phyloP scores from a whole-genome alignment of 2,797 vertebrate species.

The Acanthopagrus latus region DNA sequence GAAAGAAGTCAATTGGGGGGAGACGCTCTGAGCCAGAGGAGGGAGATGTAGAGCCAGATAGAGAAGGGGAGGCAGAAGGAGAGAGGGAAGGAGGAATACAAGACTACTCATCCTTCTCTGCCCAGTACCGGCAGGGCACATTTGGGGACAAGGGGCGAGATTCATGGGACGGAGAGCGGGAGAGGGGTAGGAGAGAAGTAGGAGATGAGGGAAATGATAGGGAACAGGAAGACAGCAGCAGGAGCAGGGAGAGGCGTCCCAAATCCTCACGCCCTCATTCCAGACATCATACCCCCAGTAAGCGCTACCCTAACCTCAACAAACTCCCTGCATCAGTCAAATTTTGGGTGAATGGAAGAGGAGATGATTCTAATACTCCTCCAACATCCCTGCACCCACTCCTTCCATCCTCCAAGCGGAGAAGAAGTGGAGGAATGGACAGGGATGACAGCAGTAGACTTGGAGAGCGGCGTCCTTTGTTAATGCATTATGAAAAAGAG shows the following conservation, averaged over 20 bases:
- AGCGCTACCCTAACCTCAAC: slow-evolving; percentile 86
- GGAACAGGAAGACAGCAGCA: slow-evolving; percentile 82
- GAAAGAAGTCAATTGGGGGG: slow-evolving; percentile 80
- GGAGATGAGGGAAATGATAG: slow-evolving; percentile 79
- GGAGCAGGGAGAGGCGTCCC: slow-evolving; percentile 80
- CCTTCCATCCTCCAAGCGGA: slow-evolving; percentile 81
- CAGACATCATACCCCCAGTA: slow-evolving; percentile 77
- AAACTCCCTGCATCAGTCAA: slow-evolving; percentile 88
- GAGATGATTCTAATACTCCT: slow-evolving; percentile 77
- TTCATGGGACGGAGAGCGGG: slow-evolving; percentile 86
- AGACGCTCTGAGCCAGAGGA: slow-evolving; percentile 87
- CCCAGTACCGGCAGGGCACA: slow-evolving; percentile 79
- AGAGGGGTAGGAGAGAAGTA: slow-evolving; percentile 77
- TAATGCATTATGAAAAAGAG: slow-evolving; percentile 86
- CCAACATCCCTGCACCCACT: slow-evolving; percentile 84
- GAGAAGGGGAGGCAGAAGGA: slow-evolving; percentile 83
- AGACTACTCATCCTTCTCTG: slow-evolving; percentile 85
- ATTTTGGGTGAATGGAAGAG: slow-evolving; percentile 86
- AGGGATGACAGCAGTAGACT: slow-evolving; percentile 77
- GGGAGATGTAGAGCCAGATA: slow-evolving; percentile 83
- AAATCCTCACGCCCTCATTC: slow-evolving; percentile 81
- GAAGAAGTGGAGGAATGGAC: slow-evolving; percentile 81
- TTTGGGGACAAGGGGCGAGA: slow-evolving; percentile 85
- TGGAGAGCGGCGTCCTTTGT: slow-evolving; percentile 84
- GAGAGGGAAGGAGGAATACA: slow-evolving; percentile 82